Conservation (phyloP, 2,113 vertebrate genomes). For the Centropus unirufus region DNA sequence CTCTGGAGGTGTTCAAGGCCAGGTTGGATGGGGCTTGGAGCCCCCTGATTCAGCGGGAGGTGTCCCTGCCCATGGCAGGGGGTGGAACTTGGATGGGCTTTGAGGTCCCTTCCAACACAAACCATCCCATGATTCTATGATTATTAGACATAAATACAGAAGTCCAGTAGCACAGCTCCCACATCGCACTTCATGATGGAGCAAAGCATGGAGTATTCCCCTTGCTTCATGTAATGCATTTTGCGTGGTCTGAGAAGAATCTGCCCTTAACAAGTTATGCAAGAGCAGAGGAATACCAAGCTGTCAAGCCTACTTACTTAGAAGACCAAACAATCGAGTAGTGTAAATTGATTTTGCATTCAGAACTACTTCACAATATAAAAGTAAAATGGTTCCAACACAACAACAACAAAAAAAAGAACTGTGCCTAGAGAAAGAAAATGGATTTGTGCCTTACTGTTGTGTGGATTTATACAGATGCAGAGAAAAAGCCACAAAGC, state of each 20-base stretch:
- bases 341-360: neutral
- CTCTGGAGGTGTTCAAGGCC: no score
- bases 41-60: no score
- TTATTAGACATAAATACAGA: neutral
- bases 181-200: neutral
- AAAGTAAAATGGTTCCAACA: neutral
- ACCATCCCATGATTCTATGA: no score
- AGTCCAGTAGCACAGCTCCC: neutral
- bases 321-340: neutral
- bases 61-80: no score
- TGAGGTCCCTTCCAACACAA: no score
- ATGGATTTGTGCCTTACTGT: neutral
- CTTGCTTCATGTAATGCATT: neutral
- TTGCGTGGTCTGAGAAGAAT: neutral
- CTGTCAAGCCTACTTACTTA: neutral
- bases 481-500: neutral
- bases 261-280: neutral
- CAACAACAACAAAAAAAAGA: neutral
- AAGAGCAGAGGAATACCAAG: neutral
- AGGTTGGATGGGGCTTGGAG: no score
- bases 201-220: fast-evolving
- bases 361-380: no score
- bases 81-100: no score
- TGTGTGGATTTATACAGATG: neutral
- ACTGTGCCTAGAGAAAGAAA: neutral